Conservation (phyloP, 2,113 vertebrate species). For the cat (Felis catus) region DNA sequence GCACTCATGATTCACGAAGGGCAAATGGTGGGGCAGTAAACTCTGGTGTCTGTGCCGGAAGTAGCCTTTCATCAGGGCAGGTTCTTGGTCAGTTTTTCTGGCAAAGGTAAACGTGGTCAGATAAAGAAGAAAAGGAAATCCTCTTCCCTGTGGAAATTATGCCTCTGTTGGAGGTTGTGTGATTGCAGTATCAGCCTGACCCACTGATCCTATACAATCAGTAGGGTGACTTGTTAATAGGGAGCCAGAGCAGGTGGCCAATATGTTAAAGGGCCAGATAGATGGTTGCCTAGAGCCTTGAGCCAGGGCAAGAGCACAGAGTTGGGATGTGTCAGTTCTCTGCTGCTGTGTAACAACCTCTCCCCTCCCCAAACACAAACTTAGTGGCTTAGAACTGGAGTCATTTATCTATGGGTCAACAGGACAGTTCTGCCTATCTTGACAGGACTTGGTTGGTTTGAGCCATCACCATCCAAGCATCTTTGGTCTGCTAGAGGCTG, state of each 20-base stretch:
- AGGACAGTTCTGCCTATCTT: too few relatives aligned
- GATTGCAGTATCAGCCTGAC: neutral
- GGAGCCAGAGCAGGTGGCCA: neutral
- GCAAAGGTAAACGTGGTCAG: neutral
- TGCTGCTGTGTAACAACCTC: neutral
- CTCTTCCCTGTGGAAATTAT: neutral
- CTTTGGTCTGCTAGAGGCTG: neutral
- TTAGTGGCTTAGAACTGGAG: neutral
- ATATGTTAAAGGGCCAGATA: neutral
- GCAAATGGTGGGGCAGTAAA: neutral
- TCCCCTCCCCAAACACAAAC: neutral
- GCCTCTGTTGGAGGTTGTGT: neutral
- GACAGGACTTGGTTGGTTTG: neutral
- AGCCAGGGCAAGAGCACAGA: neutral
- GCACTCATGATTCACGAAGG: neutral
- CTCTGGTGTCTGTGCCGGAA: neutral
- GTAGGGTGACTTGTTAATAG: neutral
- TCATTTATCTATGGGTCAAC: neutral
- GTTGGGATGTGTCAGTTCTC: neutral
- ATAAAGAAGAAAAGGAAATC: neutral
- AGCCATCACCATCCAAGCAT: neutral
- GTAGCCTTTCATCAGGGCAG: neutral
- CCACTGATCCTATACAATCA: neutral
- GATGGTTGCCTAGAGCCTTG: neutral
- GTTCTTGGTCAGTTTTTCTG: neutral